Evolutionary conservation across 2,797 vertebrate species (phyloP).

Genomic region (Botia kubotai): DNA sequence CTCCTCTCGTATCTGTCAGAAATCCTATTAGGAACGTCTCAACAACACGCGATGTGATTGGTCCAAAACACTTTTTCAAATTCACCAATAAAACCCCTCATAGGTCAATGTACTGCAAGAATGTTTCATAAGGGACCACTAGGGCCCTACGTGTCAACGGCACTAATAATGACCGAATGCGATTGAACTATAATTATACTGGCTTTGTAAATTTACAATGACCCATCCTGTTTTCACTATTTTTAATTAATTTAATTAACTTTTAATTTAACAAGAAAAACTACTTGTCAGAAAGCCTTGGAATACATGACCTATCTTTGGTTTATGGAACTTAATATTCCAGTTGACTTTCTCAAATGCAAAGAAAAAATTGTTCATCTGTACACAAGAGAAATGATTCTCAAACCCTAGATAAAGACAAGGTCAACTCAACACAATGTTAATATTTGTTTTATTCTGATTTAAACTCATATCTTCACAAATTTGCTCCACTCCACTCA

Average conservation of each 20-base stretch:
- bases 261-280: too few species aligned
- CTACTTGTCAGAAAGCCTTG: too few species aligned
- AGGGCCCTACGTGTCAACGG: background rate
- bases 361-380: too few species aligned
- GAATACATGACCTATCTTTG: too few species aligned
- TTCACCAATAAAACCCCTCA: constrained; percentile 50
- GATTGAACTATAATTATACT: too few species aligned
- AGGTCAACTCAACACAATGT: constrained; percentile 10
- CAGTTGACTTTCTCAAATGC: too few species aligned
- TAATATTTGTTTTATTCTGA: background rate
- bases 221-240: too few species aligned
- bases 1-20: constrained; percentile 41
- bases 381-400: background rate
- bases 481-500: too few species aligned
- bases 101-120: constrained; percentile 1
- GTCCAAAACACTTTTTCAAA: constrained; percentile 23
- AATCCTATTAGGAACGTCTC: constrained; percentile 49
- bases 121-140: background rate
- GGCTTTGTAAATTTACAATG: too few species aligned
- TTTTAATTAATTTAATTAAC: too few species aligned
- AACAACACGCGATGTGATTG: constrained; percentile 54
- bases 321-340: too few species aligned
- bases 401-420: background rate
- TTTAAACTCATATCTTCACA: constrained; percentile 2
- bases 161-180: background rate